Percentiles rank a stretch among this genome's conserved stretches.
Conservation (phyloP, 35 echinoderm and acorn worm genomes). For the Apostichopus parvimensis region DNA sequence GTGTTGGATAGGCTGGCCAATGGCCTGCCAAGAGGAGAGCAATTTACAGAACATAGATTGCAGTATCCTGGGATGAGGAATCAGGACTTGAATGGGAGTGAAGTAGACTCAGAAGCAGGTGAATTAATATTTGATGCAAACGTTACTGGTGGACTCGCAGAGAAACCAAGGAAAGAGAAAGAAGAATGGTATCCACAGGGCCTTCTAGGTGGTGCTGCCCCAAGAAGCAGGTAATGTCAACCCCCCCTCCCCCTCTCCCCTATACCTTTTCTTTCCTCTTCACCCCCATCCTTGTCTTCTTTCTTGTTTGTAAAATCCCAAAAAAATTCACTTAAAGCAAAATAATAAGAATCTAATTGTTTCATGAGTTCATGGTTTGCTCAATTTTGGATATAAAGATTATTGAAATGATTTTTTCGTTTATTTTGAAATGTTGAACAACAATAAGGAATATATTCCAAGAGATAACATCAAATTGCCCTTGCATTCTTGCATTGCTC, state of each 20-base stretch:
- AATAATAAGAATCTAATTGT: no score
- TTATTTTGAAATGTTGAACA: no score
- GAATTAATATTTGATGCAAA: conserved; percentile 11
- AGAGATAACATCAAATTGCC: no score
- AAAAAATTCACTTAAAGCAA: no score
- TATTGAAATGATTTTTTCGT: no score
- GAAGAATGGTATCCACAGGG: neutral
- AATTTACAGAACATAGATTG: neutral
- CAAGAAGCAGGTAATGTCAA: conserved; percentile 11
- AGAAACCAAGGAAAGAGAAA: neutral
- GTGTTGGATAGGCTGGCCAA: no score
- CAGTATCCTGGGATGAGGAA: conserved; percentile 13
- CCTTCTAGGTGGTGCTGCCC: neutral
- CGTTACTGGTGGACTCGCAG: neutral
- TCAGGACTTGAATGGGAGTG: conserved; percentile 37
- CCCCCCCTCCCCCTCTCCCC: neutral
- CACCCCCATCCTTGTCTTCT: neutral
- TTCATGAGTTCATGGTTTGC: no score
- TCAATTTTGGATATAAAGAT: no score
- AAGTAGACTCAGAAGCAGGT: conserved; percentile 33
- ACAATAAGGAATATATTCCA: no score
- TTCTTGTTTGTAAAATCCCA: neutral
- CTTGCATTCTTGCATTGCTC: no score
- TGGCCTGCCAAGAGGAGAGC: neutral
- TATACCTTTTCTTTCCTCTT: neutral